Base-by-base conservation (phyloP, 2,797 vertebrate species). In the Hippoglossus hippoglossus region DNA sequence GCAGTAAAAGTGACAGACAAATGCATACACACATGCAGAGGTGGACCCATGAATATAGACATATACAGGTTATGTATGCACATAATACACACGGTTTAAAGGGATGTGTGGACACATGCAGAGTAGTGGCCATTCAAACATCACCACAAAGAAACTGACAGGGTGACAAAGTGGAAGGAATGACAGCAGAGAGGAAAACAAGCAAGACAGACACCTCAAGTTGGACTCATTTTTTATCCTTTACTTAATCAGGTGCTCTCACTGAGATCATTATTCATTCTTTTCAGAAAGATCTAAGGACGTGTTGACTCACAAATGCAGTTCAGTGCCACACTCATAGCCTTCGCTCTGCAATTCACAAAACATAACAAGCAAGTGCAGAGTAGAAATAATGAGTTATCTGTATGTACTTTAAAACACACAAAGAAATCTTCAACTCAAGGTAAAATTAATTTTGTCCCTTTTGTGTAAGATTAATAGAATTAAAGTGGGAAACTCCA, bases 191-290 rank as follows among this genome's bases (percentile, higher is more conserved):
- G 74, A 71, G 67, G 54, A 78, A 81, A 86, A 81, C 75, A 79
- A 82, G 77, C 67, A 79, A 77, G 84, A 71, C 77, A 77, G 71
- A 65, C 54, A 68, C 73, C 73, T 51, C 51, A 25, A 77, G 70
- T 86, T 50, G 74, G 65, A 86, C 66, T 78, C 80, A 80, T 85
- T 81, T 76, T 83, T 81, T 80, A 80, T 80, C 80, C 64, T 87
- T 81, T 84, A 79, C 76, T 84, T 73, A 77, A 80, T 84, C 81
- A 80, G 77, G 55, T 74, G 60, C 65, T 67, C 63, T 61, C 57
- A 50, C 59, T 52, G 59, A 78, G 68, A 81, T 80, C 77, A 59
- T 58, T 62, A 73, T 67, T 62, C 66, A 53, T 69, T 79, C 67
- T 69, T 21, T 61, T 70, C 63, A 69, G 9, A 73, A 39, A 64